phyloP scores from a whole-genome alignment of 1,140 invertebrate species.

The Pentalonia nigronervosa region DNA sequence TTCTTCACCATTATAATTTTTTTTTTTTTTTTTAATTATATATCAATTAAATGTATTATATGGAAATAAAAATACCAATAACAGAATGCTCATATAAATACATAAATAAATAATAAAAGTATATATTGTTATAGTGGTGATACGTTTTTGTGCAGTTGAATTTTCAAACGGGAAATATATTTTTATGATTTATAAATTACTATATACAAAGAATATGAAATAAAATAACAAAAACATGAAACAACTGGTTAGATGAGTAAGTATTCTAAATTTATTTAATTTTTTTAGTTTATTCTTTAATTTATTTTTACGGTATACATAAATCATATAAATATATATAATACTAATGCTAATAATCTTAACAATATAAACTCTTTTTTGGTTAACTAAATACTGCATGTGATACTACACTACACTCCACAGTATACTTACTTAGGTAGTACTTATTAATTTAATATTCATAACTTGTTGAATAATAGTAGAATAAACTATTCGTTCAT shows the following conservation, averaged over 20 bases:
- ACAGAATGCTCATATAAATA: not conserved
- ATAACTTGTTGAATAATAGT: not conserved
- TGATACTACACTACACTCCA: not conserved
- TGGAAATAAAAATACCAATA: not conserved
- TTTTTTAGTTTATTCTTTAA: not conserved
- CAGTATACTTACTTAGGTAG: not conserved
- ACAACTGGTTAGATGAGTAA: not conserved
- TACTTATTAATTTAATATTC: not conserved
- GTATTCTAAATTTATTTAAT: not conserved
- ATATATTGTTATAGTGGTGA: not conserved
- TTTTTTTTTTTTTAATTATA: not conserved
- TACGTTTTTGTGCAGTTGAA: not conserved
- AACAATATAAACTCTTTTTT: not conserved
- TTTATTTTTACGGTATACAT: too few relatives aligned
- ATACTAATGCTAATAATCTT: not conserved
- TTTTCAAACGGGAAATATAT: not conserved
- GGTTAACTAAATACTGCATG: not conserved
- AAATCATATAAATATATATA: not conserved
- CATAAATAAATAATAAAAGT: not conserved
- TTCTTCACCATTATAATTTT: not conserved
- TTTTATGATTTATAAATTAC: not conserved
- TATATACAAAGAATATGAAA: not conserved
- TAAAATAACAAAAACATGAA: not conserved
- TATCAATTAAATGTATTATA: not conserved
- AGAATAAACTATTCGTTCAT: not conserved